Conservation (phyloP, 1,140 invertebrate species). For the Leptinotarsa texana region DNA sequence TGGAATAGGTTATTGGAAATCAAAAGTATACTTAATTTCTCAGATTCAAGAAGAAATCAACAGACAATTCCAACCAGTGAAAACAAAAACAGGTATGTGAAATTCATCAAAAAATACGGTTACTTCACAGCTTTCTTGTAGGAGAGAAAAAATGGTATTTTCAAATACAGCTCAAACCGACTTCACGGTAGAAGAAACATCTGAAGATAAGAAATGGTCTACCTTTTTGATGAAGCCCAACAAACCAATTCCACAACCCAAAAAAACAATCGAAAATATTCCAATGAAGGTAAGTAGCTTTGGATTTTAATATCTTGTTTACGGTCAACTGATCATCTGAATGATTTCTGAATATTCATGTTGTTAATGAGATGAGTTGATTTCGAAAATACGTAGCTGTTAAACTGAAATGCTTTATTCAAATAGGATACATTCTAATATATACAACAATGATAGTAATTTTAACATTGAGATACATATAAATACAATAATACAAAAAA, state of each 20-base stretch:
- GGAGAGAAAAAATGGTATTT: constrained; percentile 14
- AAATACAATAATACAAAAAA: too few species aligned
- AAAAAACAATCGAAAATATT: constrained; percentile 48
- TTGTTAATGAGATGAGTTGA: too few species aligned
- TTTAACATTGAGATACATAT: too few species aligned
- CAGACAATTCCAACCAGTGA: not conserved
- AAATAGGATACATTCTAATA: too few species aligned
- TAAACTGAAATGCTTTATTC: too few species aligned
- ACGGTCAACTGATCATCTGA: too few species aligned
- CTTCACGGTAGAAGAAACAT: not conserved
- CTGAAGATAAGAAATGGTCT: constrained; percentile 66
- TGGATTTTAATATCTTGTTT: too few species aligned
- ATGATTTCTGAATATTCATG: too few species aligned
- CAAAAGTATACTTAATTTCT: not conserved
- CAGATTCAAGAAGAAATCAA: not conserved
- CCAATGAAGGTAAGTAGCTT: constrained; percentile 24
- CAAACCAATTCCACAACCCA: constrained; percentile 63
- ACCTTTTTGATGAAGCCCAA: constrained; percentile 73
- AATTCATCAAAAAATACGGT: not conserved
- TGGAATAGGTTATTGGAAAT: too few species aligned
- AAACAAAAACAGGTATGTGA: not conserved
- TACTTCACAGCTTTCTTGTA: not conserved
- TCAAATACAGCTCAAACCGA: constrained; percentile 14
- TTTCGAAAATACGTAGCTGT: too few species aligned
- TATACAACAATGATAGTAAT: too few species aligned